Conservation (phyloP, 2,888 invertebrate species). For the Trichogramma dendrolimi region DNA sequence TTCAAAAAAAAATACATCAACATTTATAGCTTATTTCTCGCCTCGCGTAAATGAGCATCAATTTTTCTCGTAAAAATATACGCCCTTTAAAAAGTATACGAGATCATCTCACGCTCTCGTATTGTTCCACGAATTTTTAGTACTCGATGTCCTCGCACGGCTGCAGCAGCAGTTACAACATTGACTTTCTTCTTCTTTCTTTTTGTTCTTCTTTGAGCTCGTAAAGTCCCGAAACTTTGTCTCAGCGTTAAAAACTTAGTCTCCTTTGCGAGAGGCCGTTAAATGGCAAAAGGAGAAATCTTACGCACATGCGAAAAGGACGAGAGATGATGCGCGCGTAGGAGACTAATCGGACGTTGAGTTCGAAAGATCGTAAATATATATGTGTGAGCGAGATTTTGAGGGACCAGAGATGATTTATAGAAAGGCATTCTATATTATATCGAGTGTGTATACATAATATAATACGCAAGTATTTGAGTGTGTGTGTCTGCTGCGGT, state of each 20-base stretch:
- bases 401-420: conserved; percentile 49
- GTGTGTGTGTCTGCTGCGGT: conserved; percentile 31
- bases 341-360: conserved; percentile 26
- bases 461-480: background rate
- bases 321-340: conserved; percentile 30
- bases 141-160: background rate
- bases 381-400: conserved; percentile 43
- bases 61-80: too few relatives aligned
- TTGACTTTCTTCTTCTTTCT: background rate
- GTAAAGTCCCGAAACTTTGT: conserved; percentile 40
- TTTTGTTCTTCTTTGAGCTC: conserved; percentile 14
- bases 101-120: too few relatives aligned
- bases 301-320: conserved; percentile 24
- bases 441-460: too few relatives aligned
- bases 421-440: conserved; percentile 45
- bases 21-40: too few relatives aligned
- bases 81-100: too few relatives aligned
- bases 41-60: too few relatives aligned
- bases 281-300: conserved; percentile 35
- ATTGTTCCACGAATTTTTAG: too few relatives aligned
- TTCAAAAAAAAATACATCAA: too few relatives aligned
- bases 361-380: conserved; percentile 46
- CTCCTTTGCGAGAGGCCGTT: conserved; percentile 37
- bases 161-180: too few relatives aligned
- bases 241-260: conserved; percentile 40